These are phyloP conservation scores for Ficedula albicollis DNA, from an alignment of 2,797 vertebrate genomes.

Conservation along the genomic window DNA sequence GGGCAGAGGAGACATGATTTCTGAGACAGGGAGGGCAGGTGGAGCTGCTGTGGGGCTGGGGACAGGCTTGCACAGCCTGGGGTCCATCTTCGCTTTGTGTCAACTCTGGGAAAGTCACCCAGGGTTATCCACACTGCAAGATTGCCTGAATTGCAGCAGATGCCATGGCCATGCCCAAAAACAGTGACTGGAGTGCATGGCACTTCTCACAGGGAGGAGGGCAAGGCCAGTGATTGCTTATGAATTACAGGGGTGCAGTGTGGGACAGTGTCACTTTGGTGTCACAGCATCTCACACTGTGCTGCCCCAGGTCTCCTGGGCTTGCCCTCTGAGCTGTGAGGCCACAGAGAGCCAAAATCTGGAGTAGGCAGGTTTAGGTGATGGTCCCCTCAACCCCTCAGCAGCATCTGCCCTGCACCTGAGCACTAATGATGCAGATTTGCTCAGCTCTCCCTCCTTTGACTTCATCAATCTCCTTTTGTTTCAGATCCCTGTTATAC, in stretches of 20 bases:
- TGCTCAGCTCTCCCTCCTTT: rapidly evolving
- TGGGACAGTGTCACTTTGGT: neutral
- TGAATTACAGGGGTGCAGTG: neutral
- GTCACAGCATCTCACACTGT: rapidly evolving
- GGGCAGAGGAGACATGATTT: neutral
- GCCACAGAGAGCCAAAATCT: neutral
- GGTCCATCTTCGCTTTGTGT: neutral
- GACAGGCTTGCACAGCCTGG: neutral
- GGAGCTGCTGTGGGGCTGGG: neutral
- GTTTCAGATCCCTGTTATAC: neutral
- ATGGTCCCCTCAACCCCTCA: neutral
- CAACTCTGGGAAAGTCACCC: neutral
- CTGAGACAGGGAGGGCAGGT: neutral
- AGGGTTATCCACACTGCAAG: neutral
- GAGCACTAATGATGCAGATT: neutral
- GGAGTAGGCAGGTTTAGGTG: neutral
- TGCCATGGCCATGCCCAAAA: neutral
- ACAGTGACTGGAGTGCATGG: rapidly evolving
- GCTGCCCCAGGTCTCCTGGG: neutral
- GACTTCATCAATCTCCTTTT: neutral
- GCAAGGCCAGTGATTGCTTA: neutral
- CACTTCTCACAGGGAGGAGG: neutral
- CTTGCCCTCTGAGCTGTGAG: neutral
- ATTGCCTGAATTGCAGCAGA: neutral
- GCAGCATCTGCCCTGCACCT: neutral